Percentiles rank a stretch among this genome's conserved stretches.
Conservation (phyloP, 92 coral and sea anemone genomes). For the Zoanthus solanderi region DNA sequence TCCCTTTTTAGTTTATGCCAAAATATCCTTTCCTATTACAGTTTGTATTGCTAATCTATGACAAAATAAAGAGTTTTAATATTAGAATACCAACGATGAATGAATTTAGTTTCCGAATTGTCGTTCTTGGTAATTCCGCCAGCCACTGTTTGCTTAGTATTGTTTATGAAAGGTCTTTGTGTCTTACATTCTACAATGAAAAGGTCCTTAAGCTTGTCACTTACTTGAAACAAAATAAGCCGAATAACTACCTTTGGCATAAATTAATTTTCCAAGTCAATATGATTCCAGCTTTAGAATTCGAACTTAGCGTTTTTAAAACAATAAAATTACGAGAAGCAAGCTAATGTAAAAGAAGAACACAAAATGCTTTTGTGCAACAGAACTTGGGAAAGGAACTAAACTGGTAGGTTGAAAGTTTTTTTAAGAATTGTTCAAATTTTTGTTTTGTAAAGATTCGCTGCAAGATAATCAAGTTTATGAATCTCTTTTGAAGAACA, state of each 20-base stretch:
- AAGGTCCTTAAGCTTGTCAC: constrained; percentile 32
- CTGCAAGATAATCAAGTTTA: not conserved
- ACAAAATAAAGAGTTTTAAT: not conserved
- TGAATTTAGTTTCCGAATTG: not conserved
- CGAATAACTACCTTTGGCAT: not conserved
- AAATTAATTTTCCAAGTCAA: not conserved
- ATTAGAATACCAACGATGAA: not conserved
- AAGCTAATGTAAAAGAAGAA: not conserved
- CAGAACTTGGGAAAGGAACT: not conserved
- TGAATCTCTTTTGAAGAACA: not conserved
- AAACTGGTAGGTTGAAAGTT: not conserved
- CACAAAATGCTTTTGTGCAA: not conserved
- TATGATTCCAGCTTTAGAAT: constrained; percentile 3
- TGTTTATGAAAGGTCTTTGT: constrained; percentile 14
- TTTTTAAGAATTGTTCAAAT: not conserved
- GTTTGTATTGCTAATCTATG: not conserved
- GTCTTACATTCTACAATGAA: not conserved
- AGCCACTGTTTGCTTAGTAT: constrained; percentile 18
- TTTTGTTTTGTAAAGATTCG: not conserved
- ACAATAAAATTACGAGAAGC: not conserved
- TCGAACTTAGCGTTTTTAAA: not conserved
- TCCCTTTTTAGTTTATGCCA: not conserved
- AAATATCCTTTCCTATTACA: not conserved
- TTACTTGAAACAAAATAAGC: not conserved
- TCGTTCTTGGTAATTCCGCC: not conserved